phyloP scores from a whole-genome alignment of 92 coral and sea anemone genomes.

The Paragorgia papillata region DNA sequence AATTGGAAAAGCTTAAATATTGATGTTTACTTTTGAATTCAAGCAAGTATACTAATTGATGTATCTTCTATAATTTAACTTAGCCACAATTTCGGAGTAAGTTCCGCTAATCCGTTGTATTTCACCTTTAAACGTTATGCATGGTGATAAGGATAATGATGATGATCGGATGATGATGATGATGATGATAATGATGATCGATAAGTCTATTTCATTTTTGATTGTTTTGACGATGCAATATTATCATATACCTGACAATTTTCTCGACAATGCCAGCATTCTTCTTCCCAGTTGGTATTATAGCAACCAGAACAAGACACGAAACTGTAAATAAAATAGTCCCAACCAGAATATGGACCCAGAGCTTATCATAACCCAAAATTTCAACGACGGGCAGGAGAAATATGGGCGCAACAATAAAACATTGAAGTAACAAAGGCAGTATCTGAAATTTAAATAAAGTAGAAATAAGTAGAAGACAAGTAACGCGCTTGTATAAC shows the following conservation, averaged over 20 bases:
- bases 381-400: slow-evolving; percentile 45
- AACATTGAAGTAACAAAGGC: slow-evolving; percentile 48
- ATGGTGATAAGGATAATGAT: no score
- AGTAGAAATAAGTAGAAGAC: not conserved
- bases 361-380: slow-evolving; percentile 45
- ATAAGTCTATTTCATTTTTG: no score
- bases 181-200: no score
- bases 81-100: no score
- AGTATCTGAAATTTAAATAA: slow-evolving; percentile 33
- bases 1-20: no score
- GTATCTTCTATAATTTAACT: no score
- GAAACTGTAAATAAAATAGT: slow-evolving; percentile 44
- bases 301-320: slow-evolving; percentile 44
- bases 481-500: not conserved
- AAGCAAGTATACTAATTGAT: no score
- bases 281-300: slow-evolving; percentile 57
- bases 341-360: slow-evolving; percentile 35
- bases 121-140: no score
- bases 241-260: slow-evolving; percentile 68
- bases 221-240: no score
- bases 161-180: no score
- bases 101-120: no score
- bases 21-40: no score
- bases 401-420: slow-evolving; percentile 62
- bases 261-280: slow-evolving; percentile 63